Evolutionary conservation across 2,888 invertebrate species (phyloP), one percentile per base, ranked within the genome.

Genomic region (Synanthedon andrenaeformis): DNA sequence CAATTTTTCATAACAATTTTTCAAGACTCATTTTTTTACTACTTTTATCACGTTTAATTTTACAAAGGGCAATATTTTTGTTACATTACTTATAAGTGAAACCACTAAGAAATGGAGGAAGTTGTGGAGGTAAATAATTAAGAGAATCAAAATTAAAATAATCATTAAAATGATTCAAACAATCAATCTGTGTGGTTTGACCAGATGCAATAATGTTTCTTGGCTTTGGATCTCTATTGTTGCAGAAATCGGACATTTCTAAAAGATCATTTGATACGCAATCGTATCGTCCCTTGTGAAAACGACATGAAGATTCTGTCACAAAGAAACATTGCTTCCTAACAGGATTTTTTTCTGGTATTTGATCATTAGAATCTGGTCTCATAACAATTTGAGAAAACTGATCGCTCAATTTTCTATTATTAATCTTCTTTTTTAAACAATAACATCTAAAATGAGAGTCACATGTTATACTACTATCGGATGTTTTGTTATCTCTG

Each of bases 31-130:
- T 28, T 28, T 28, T 28, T 28, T 28, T 28, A 28, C 28, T 8
- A 23, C 2, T 28, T 35, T 35, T 35, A 35, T 10, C 10, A 3
- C 8, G 10, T 35, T 23, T 35, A 8, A 35, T 35, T 35, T 10
- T 10, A 35, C 10, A 35, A 35, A 8, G 8, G 35, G 10, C 35
- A 35, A 35, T 35, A 23, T 35, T 35, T 35, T 35, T 35, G 10
- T 48, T 19, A 19, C n/a, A 17, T 41, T 35, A 49, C 51, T 55
- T 52, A 42, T 51, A 42, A 42, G 3, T 59, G 12, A 68, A 55
- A 56, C 70, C 59, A 57, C 57, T 61, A 41, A 82, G 63, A 63
- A 82, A 82, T 8, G 60, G 53, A 6, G 83, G 83, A 28, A 83
- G 61, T 56, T 82, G 83, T 0, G 73, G 80, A 2, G 79, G 78